Percentiles rank a stretch among this genome's conserved stretches.
Evolutionary conservation across 1,140 invertebrate species (phyloP).

Genomic region (Harpegnathos saltator): DNA sequence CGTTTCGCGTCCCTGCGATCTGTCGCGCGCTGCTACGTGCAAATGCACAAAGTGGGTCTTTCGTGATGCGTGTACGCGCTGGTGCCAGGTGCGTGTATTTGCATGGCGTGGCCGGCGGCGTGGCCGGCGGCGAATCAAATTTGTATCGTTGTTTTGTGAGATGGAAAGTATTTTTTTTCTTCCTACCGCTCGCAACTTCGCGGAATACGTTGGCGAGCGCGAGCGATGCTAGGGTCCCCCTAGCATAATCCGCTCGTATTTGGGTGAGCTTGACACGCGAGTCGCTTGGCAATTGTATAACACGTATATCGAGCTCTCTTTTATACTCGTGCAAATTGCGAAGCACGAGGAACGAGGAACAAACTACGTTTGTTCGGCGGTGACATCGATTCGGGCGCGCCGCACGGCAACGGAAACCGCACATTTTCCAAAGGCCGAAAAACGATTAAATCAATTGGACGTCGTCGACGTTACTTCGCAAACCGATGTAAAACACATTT

Average conservation of each 20-base stretch:
- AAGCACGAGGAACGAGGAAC: neutral
- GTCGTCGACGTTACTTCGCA: no score
- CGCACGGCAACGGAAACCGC: no score
- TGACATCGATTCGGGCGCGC: no score
- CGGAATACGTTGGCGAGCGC: neutral
- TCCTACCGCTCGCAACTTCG: neutral
- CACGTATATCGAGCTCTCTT: no score
- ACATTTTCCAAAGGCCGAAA: no score
- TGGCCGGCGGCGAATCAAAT: conserved; percentile 27
- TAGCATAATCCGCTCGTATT: neutral
- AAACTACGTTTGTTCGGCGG: neutral
- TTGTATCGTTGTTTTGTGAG: conserved; percentile 39
- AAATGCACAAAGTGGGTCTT: conserved; percentile 22
- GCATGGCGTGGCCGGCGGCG: conserved; percentile 4
- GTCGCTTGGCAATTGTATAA: no score
- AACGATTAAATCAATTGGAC: no score
- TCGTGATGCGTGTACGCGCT: neutral
- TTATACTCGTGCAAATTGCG: no score
- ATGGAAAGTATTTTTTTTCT: conserved; percentile 26
- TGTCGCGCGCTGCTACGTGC: neutral
- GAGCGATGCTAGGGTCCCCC: neutral
- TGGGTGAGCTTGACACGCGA: no score
- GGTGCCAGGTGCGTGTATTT: conserved; percentile 34
- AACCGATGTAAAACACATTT: no score
- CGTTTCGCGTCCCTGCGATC: conserved; percentile 44